These are phyloP conservation scores for Pollenia angustigena DNA, from an alignment of 2,888 invertebrate genomes.

Conservation along the genomic window DNA sequence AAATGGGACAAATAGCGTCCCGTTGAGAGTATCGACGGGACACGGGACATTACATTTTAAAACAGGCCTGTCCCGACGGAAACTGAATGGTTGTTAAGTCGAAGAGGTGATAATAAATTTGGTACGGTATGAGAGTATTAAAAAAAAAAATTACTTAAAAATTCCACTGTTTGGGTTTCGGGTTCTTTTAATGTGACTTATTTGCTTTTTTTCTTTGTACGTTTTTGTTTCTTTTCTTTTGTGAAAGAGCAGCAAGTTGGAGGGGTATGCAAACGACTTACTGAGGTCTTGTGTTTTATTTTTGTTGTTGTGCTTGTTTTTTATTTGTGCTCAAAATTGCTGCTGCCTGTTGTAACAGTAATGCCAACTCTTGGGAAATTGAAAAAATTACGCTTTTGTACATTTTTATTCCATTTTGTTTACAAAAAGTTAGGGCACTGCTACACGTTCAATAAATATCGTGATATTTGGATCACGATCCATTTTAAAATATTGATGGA, in stretches of 20 bases:
- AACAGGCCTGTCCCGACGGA: too few relatives aligned
- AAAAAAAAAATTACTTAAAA: constrained; percentile 19
- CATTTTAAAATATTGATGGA: too few relatives aligned
- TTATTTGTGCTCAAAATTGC: constrained; percentile 19
- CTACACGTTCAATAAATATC: too few relatives aligned
- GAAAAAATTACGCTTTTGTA: too few relatives aligned
- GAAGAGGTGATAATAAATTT: constrained; percentile 31
- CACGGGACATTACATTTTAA: too few relatives aligned
- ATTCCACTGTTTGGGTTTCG: constrained; percentile 54
- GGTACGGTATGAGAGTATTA: constrained; percentile 14
- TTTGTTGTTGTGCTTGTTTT: constrained; percentile 34
- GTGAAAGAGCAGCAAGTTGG: constrained; percentile 22
- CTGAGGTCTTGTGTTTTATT: constrained; percentile 50
- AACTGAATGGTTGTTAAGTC: too few relatives aligned
- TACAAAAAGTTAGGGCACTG: too few relatives aligned
- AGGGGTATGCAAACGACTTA: constrained; percentile 51
- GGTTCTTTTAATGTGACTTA: constrained; percentile 39
- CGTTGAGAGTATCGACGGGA: too few relatives aligned
- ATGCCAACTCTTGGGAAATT: too few relatives aligned
- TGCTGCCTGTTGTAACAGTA: constrained; percentile 48
- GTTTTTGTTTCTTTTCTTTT: constrained; percentile 35
- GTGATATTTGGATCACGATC: too few relatives aligned
- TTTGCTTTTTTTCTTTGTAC: constrained; percentile 34
- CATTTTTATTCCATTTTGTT: too few relatives aligned
- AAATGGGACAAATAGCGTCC: too few relatives aligned